Conservation (phyloP, 2,113 vertebrate species). For the Psittacula cyanocephala region DNA sequence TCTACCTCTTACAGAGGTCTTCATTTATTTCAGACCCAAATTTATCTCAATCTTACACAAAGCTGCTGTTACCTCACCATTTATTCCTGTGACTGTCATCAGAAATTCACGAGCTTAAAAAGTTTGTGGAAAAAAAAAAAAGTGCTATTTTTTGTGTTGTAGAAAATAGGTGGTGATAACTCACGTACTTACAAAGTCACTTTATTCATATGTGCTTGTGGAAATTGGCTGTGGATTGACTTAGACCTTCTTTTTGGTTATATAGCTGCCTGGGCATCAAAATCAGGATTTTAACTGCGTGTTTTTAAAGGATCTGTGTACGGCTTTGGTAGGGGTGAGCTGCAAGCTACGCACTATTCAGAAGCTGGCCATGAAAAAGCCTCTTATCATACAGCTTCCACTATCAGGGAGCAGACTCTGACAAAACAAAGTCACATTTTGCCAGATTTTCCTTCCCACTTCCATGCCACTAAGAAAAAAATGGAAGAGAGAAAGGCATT, state of each 20-base stretch:
- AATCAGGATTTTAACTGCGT: neutral
- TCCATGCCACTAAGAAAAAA: neutral
- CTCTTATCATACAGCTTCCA: neutral
- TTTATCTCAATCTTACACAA: constrained; percentile 22
- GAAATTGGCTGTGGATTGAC: neutral
- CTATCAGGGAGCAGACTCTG: neutral
- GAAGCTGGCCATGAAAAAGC: neutral
- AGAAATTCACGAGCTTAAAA: neutral
- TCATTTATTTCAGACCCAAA: constrained; percentile 32
- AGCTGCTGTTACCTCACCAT: constrained; percentile 5
- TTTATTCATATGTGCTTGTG: neutral
- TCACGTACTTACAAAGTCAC: neutral
- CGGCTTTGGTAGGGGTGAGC: neutral
- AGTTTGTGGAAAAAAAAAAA: neutral
- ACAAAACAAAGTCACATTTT: neutral
- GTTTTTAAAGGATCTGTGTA: neutral
- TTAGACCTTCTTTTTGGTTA: neutral
- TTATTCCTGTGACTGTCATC: constrained; percentile 28
- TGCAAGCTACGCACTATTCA: neutral
- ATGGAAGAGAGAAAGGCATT: neutral
- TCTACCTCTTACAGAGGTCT: neutral
- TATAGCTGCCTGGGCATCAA: neutral
- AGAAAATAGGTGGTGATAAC: neutral
- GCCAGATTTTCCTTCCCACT: neutral
- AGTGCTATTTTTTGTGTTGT: neutral